These are phyloP conservation scores for Vireo griseus DNA, from an alignment of 2,797 vertebrate genomes.

Conservation along the genomic window DNA sequence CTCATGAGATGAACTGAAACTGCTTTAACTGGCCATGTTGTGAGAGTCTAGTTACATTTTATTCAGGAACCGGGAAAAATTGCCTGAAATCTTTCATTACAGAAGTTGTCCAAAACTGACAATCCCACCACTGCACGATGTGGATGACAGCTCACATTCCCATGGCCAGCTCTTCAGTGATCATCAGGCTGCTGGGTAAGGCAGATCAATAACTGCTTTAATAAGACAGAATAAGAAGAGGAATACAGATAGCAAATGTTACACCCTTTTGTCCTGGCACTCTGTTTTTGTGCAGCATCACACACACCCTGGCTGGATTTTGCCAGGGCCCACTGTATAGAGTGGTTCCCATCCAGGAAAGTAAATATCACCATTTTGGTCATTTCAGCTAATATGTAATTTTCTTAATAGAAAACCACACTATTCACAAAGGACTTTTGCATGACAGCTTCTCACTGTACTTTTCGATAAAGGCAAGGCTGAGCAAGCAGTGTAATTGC, in stretches of 20 bases:
- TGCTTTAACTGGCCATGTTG: not conserved
- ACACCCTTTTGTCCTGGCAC: not conserved
- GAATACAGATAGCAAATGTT: not conserved
- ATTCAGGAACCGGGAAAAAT: not conserved
- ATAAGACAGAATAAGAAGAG: not conserved
- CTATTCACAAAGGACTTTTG: not conserved
- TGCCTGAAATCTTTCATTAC: not conserved
- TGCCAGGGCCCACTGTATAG: not conserved
- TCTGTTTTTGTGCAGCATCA: rapidly evolving
- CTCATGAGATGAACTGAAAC: not conserved
- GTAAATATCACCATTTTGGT: not conserved
- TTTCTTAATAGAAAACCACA: not conserved
- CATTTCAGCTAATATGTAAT: not conserved
- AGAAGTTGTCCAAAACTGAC: not conserved
- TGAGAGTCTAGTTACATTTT: not conserved
- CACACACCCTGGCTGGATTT: not conserved
- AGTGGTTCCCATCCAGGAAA: not conserved
- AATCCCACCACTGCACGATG: rapidly evolving
- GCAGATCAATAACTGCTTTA: not conserved
- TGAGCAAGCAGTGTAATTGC: not conserved
- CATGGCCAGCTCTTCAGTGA: not conserved
- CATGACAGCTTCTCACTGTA: not conserved
- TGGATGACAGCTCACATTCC: not conserved
- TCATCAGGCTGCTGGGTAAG: not conserved
- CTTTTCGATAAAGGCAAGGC: not conserved